phyloP scores from a whole-genome alignment of 2,888 invertebrate species.

The Limenitis camilla region DNA sequence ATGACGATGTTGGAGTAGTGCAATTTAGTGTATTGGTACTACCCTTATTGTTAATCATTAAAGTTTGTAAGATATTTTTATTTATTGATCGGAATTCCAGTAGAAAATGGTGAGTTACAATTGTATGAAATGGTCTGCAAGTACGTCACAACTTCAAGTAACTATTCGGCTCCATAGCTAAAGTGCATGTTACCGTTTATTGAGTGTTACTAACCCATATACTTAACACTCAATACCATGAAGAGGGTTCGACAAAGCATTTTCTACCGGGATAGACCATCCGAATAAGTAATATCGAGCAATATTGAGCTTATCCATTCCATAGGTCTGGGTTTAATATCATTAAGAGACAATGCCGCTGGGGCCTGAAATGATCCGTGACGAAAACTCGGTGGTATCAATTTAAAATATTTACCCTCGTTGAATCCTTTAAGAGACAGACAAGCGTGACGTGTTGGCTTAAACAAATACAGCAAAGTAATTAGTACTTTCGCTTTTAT shows the following conservation, averaged over 20 bases:
- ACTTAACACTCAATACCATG: constrained; percentile 27
- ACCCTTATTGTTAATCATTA: no score
- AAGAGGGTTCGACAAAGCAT: constrained; percentile 42
- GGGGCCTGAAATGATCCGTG: constrained; percentile 54
- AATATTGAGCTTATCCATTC: constrained; percentile 52
- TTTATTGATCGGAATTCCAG: no score
- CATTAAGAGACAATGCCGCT: constrained; percentile 54
- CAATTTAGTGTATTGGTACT: no score
- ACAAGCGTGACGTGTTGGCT: constrained; percentile 32
- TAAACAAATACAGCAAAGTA: constrained; percentile 26
- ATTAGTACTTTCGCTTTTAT: constrained; percentile 23
- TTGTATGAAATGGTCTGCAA: no score
- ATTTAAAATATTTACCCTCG: constrained; percentile 59
- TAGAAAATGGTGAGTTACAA: no score
- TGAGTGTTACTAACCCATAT: no score
- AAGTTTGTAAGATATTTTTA: no score
- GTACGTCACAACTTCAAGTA: no score
- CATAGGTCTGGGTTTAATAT: constrained; percentile 45
- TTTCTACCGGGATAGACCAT: constrained; percentile 31
- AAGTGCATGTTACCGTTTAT: no score
- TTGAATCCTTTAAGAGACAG: constrained; percentile 48
- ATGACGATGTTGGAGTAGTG: no score
- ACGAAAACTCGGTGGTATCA: constrained; percentile 56
- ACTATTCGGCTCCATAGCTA: no score
- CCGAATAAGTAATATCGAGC: constrained; percentile 31